Evolutionary conservation across 1,140 invertebrate genomes (phyloP).

Genomic region (Nebria ingens): DNA sequence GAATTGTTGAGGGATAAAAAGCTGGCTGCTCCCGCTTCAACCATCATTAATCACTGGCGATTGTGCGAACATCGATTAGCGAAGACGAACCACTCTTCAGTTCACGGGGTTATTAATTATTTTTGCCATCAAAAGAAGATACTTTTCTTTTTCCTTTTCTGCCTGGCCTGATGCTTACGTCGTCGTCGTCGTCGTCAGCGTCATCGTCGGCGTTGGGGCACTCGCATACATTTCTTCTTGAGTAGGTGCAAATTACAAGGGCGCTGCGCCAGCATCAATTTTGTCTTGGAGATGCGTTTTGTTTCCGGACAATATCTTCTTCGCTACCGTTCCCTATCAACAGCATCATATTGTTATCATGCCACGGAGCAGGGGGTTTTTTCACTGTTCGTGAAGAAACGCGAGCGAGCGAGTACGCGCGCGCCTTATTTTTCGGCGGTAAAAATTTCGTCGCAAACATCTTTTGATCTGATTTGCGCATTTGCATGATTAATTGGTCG

Average conservation of each 20-base stretch:
- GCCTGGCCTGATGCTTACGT: too few relatives aligned
- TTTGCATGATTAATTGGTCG: neutral
- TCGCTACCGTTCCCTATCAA: neutral
- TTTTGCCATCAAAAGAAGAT: slow-evolving; percentile 22
- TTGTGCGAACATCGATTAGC: slow-evolving; percentile 23
- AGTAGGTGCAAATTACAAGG: slow-evolving; percentile 20
- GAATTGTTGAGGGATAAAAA: neutral
- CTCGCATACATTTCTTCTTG: slow-evolving; percentile 9
- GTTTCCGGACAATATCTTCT: slow-evolving; percentile 14
- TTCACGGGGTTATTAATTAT: slow-evolving; percentile 22
- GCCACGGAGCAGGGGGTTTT: too few relatives aligned
- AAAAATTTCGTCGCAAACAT: slow-evolving; percentile 9
- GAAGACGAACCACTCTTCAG: slow-evolving; percentile 15
- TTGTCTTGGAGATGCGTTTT: slow-evolving; percentile 17
- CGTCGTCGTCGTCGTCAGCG: too few relatives aligned
- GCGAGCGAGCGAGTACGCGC: neutral
- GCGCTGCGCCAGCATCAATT: slow-evolving; percentile 17
- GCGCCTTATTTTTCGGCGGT: neutral
- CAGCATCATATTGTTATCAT: slow-evolving; percentile 1
- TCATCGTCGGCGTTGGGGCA: too few relatives aligned
- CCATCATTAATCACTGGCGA: slow-evolving; percentile 23
- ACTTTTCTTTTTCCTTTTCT: slow-evolving; percentile 17
- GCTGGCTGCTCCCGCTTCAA: neutral
- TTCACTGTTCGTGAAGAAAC: neutral
- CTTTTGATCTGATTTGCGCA: neutral